phyloP scores from a whole-genome alignment of 2,888 invertebrate genomes.

The Pimpla rufipes region DNA sequence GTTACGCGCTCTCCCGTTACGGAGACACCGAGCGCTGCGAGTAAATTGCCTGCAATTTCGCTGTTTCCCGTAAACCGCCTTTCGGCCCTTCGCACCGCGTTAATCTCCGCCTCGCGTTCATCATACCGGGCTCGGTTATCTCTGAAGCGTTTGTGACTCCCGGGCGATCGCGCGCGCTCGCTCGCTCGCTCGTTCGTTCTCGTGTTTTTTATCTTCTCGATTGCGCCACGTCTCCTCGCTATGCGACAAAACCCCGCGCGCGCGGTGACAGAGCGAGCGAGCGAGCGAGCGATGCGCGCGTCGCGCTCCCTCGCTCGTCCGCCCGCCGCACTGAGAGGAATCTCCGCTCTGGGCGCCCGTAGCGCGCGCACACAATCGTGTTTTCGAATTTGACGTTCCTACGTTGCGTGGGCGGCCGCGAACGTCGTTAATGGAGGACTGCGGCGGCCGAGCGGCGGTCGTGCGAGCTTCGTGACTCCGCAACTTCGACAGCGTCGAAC shows the following conservation, averaged over 20 bases:
- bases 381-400: conserved; percentile 77
- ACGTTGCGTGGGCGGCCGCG: conserved; percentile 72
- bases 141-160: background rate
- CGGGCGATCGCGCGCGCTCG: conserved; percentile 37
- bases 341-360: conserved; percentile 8
- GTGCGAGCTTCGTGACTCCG: conserved; percentile 78
- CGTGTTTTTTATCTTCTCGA: conserved; percentile 6
- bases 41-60: background rate
- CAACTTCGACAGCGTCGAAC: conserved; percentile 75
- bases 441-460: conserved; percentile 69
- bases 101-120: no score
- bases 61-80: background rate
- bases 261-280: background rate
- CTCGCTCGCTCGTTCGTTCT: background rate
- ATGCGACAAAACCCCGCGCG: conserved; percentile 35
- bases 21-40: background rate
- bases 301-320: background rate
- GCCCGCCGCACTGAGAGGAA: conserved; percentile 2
- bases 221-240: conserved; percentile 41
- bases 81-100: background rate
- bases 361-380: conserved; percentile 51
- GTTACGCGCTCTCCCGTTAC: no score
- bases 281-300: conserved; percentile 58
- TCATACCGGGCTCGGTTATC: background rate
- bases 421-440: conserved; percentile 78